phyloP scores from a whole-genome alignment of 1,140 invertebrate genomes.

The Bombyx mandarina region DNA sequence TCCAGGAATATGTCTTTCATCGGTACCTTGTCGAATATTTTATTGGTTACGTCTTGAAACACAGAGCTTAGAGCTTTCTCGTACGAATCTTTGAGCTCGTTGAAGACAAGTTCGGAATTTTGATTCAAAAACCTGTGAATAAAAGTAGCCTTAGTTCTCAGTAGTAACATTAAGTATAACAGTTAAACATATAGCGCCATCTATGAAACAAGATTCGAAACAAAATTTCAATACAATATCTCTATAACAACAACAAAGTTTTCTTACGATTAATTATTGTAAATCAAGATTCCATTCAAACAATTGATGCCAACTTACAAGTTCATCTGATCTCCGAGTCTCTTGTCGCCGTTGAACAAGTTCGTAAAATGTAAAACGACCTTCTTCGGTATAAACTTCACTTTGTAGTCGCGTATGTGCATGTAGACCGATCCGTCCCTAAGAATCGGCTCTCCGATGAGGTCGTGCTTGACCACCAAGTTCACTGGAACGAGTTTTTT shows the following conservation, averaged over 20 bases:
- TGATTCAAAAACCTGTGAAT: conserved; percentile 74
- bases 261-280: too few relatives aligned
- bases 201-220: too few relatives aligned
- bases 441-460: conserved; percentile 72
- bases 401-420: conserved; percentile 72
- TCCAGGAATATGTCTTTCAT: conserved; percentile 75
- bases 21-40: conserved; percentile 75
- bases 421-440: conserved; percentile 74
- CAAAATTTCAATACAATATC: too few relatives aligned
- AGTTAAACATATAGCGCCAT: too few relatives aligned
- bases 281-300: not conserved
- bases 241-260: too few relatives aligned
- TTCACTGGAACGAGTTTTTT: conserved; percentile 60
- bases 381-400: conserved; percentile 71
- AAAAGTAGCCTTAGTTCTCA: not conserved
- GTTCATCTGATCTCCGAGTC: conserved; percentile 72
- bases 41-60: conserved; percentile 74
- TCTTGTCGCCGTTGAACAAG: conserved; percentile 74
- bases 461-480: conserved; percentile 72
- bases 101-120: conserved; percentile 76
- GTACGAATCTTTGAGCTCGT: conserved; percentile 75
- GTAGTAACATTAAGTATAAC: too few relatives aligned
- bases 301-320: conserved; percentile 24
- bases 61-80: conserved; percentile 75
- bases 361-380: conserved; percentile 74